Evolutionary conservation across 2,888 invertebrate genomes (phyloP).

Genomic region (Rhagonycha lutea): DNA sequence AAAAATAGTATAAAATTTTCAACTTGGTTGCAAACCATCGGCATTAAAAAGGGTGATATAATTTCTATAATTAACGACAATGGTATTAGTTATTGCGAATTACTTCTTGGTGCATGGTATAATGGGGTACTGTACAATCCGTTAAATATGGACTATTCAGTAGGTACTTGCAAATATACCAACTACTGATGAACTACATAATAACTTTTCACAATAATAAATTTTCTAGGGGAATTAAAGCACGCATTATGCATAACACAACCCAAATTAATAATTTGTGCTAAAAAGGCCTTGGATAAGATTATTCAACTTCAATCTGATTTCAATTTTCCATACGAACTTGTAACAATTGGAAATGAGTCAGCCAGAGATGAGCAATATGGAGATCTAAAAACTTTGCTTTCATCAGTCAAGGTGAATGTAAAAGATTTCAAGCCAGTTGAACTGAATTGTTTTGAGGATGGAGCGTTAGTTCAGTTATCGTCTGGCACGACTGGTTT

Average conservation of each 20-base stretch:
- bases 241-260: slow-evolving; percentile 63
- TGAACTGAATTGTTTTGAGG: slow-evolving; percentile 57
- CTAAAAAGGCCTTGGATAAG: slow-evolving; percentile 60
- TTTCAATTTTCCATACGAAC: neutral
- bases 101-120: slow-evolving; percentile 40
- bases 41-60: slow-evolving; percentile 35
- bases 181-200: neutral
- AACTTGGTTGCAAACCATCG: slow-evolving; percentile 1
- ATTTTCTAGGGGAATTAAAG: neutral
- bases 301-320: slow-evolving; percentile 58
- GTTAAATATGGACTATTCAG: slow-evolving; percentile 40
- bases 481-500: slow-evolving; percentile 82
- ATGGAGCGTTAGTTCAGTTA: slow-evolving; percentile 68
- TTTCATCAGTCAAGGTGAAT: neutral
- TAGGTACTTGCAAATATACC: neutral
- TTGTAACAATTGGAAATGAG: neutral
- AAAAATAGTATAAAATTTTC: neutral
- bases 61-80: slow-evolving; percentile 43
- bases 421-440: slow-evolving; percentile 51
- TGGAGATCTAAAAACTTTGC: neutral
- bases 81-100: slow-evolving; percentile 39
- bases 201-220: neutral
- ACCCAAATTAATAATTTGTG: slow-evolving; percentile 68
- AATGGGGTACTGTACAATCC: slow-evolving; percentile 39
- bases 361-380: slow-evolving; percentile 39